These are phyloP conservation scores for Prosopocoilus inquinatus DNA, from an alignment of 2,888 invertebrate genomes.

Conservation along the genomic window DNA sequence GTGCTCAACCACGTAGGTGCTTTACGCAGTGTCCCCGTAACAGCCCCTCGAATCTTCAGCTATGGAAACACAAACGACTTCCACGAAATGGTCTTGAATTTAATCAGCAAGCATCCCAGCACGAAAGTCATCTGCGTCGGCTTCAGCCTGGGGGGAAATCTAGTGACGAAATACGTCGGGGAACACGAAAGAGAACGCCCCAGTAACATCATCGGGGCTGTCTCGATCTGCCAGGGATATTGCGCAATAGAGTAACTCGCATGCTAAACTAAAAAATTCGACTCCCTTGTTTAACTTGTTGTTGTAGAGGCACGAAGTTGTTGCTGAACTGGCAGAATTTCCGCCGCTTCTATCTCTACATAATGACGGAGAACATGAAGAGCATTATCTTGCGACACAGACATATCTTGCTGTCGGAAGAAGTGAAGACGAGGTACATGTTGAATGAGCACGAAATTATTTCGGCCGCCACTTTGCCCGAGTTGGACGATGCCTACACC, in stretches of 20 bases:
- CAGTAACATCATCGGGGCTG: slow-evolving; percentile 76
- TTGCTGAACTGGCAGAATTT: slow-evolving; percentile 86
- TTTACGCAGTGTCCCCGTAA: slow-evolving; percentile 78
- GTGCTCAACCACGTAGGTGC: slow-evolving; percentile 95
- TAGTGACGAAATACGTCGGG: slow-evolving; percentile 90
- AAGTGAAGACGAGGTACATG: slow-evolving; percentile 65
- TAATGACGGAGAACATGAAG: slow-evolving; percentile 91
- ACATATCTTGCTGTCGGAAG: slow-evolving; percentile 70
- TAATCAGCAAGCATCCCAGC: slow-evolving; percentile 70
- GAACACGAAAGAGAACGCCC: slow-evolving; percentile 66
- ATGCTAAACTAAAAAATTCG: slow-evolving; percentile 1
- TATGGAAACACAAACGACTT: slow-evolving; percentile 92
- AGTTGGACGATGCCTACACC: slow-evolving; percentile 87
- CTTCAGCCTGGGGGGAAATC: slow-evolving; percentile 91
- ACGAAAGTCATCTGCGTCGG: slow-evolving; percentile 83
- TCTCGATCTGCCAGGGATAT: slow-evolving; percentile 94
- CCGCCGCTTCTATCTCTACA: slow-evolving; percentile 84
- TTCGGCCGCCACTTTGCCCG: slow-evolving; percentile 82
- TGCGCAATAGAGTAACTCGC: slow-evolving; percentile 81
- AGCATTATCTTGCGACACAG: slow-evolving; percentile 84
- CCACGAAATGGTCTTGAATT: slow-evolving; percentile 75
- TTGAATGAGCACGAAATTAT: slow-evolving; percentile 81
- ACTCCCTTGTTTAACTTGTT: too few species aligned
- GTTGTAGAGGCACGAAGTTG: slow-evolving; percentile 72
- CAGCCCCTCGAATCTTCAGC: slow-evolving; percentile 85